These are phyloP conservation scores for Trichoplusia ni DNA, from an alignment of 1,140 invertebrate species.

Conservation along the genomic window DNA sequence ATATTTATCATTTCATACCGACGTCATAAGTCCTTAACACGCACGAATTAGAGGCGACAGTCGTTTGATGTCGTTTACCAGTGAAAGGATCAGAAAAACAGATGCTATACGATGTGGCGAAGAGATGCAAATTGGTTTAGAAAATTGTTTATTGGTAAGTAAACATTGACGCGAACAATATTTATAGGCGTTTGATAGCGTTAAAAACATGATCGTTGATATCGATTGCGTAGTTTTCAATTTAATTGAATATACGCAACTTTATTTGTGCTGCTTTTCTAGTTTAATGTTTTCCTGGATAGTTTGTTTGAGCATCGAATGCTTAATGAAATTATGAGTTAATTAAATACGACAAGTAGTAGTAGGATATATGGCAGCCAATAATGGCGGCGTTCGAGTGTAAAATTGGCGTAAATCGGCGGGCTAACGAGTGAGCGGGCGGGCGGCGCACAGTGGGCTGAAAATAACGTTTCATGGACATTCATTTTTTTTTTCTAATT, in stretches of 20 bases:
- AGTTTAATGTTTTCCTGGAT: background rate
- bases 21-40: background rate
- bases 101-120: slow-evolving; percentile 28
- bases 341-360: background rate
- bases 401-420: slow-evolving; percentile 20
- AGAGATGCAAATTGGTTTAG: slow-evolving; percentile 44
- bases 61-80: slow-evolving; percentile 18
- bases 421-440: slow-evolving; percentile 18
- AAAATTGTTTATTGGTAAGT: slow-evolving; percentile 29
- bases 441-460: background rate
- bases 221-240: background rate
- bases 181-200: slow-evolving; percentile 4
- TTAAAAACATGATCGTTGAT: slow-evolving; percentile 1
- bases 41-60: slow-evolving; percentile 7
- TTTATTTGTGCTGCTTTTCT: too few relatives aligned
- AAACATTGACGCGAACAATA: slow-evolving; percentile 19
- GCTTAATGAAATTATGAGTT: background rate
- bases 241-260: slow-evolving; percentile 15
- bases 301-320: background rate
- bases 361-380: slow-evolving; percentile 8
- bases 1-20: slow-evolving; percentile 16
- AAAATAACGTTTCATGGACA: too few relatives aligned
- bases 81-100: slow-evolving; percentile 11
- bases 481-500: too few relatives aligned
- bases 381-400: slow-evolving; percentile 14